Percentiles rank a stretch among this genome's conserved stretches.
phyloP scores from a whole-genome alignment of 2,797 vertebrate genomes.

The Rhinogobio ventralis region DNA sequence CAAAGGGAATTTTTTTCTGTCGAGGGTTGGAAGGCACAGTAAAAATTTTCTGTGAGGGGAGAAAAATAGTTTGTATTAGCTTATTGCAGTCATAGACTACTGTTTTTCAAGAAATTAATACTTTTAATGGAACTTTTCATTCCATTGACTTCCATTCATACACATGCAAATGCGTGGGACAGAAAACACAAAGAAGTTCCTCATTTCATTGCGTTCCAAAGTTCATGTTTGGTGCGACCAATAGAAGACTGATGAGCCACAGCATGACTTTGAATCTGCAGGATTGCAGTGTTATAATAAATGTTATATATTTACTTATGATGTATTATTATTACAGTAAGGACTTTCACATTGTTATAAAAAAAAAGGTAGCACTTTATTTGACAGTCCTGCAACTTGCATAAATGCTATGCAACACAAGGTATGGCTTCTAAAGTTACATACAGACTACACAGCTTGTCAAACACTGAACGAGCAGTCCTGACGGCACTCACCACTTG shows the following conservation, averaged over 20 bases:
- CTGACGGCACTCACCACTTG: constrained; percentile 83
- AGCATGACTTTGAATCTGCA: not conserved
- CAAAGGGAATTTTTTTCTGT: constrained; percentile 86
- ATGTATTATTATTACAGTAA: not conserved
- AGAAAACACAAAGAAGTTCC: not conserved
- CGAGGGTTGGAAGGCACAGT: constrained; percentile 79
- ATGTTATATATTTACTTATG: not conserved
- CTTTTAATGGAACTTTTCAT: too few species aligned
- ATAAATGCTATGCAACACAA: not conserved
- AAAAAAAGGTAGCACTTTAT: too few species aligned
- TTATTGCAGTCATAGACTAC: not conserved
- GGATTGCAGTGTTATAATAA: not conserved
- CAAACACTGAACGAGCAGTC: too few species aligned
- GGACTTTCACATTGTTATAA: not conserved
- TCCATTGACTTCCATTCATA: too few species aligned
- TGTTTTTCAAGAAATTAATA: not conserved
- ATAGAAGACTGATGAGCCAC: not conserved
- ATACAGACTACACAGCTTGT: not conserved
- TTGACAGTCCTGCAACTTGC: not conserved
- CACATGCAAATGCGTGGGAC: accelerated
- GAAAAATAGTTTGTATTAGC: constrained; percentile 2
- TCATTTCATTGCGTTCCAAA: not conserved
- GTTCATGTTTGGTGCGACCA: not conserved
- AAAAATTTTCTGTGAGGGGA: constrained; percentile 82
- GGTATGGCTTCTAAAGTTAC: not conserved